Conservation (phyloP, 2,113 vertebrate species). For the Periophthalmodon schlosseri region DNA sequence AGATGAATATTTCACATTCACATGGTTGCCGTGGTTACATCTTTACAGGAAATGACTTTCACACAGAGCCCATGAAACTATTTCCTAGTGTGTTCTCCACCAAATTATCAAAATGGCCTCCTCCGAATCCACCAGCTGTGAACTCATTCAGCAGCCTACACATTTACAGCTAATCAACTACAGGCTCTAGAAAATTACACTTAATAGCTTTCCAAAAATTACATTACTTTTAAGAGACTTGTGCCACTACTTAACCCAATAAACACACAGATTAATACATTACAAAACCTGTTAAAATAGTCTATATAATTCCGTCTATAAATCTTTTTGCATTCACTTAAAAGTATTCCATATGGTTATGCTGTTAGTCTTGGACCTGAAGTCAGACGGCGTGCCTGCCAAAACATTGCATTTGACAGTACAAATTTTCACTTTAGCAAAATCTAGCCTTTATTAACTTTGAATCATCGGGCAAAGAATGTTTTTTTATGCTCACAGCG, state of each 20-base stretch:
- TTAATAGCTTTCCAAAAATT: constrained; percentile 39
- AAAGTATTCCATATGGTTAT: constrained; percentile 22
- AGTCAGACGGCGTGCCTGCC: constrained; percentile 29
- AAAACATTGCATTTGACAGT: constrained; percentile 23
- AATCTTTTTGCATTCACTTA: neutral
- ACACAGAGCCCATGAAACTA: constrained; percentile 50
- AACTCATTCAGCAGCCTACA: constrained; percentile 29
- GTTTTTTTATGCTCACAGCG: constrained; percentile 7
- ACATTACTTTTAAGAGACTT: neutral
- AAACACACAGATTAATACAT: constrained; percentile 18
- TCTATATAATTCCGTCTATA: constrained; percentile 1
- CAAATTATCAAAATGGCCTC: constrained; percentile 43
- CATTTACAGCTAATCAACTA: constrained; percentile 56
- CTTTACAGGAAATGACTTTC: constrained; percentile 66
- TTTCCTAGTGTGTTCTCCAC: constrained; percentile 42
- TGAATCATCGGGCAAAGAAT: constrained; percentile 21
- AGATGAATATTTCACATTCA: constrained; percentile 47
- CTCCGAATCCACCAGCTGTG: constrained; percentile 30
- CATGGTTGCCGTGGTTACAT: constrained; percentile 41
- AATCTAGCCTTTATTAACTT: constrained; percentile 36
- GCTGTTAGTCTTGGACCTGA: constrained; percentile 44
- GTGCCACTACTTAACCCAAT: constrained; percentile 16
- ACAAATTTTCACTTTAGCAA: constrained; percentile 41
- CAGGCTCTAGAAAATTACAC: constrained; percentile 52
- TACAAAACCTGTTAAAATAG: constrained; percentile 6